Percentiles rank a stretch among this genome's conserved stretches.
Evolutionary conservation across 2,888 invertebrate species (phyloP).

Genomic region (Nineta flava): DNA sequence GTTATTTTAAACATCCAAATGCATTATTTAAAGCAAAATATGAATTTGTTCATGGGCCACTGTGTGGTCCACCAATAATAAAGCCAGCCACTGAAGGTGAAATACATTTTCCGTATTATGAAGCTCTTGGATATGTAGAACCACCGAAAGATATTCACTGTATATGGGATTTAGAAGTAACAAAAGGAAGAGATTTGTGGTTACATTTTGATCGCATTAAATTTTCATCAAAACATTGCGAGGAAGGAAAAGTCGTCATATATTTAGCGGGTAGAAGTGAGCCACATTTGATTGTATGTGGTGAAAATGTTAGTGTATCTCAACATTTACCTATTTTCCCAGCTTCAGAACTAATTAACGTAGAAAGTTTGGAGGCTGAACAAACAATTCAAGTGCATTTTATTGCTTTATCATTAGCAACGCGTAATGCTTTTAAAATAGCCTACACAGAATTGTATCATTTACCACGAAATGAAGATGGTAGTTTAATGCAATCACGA

Average conservation of each 20-base stretch:
- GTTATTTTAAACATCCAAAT: conserved; percentile 72
- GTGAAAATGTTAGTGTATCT: conserved; percentile 68
- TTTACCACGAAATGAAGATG: conserved; percentile 68
- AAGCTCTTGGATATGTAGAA: conserved; percentile 54
- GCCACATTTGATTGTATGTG: conserved; percentile 68
- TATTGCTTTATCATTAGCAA: conserved; percentile 42
- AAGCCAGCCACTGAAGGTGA: conserved; percentile 71
- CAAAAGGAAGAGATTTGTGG: conserved; percentile 72
- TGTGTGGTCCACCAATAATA: conserved; percentile 70
- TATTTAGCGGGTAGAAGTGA: conserved; percentile 55
- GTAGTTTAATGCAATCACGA: conserved; percentile 60
- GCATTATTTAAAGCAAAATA: conserved; percentile 76
- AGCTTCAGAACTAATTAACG: conserved; percentile 52
- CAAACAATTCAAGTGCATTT: conserved; percentile 48
- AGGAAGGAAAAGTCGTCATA: conserved; percentile 73
- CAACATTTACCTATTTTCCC: conserved; percentile 66
- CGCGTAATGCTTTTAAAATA: conserved; percentile 71
- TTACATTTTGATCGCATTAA: conserved; percentile 74
- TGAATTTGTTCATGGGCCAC: conserved; percentile 77
- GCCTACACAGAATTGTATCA: conserved; percentile 84
- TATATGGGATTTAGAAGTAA: conserved; percentile 69
- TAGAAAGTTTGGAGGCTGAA: conserved; percentile 41
- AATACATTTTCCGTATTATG: conserved; percentile 73
- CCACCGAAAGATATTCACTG: conserved; percentile 50
- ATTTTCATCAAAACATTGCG: conserved; percentile 70